Evolutionary conservation across 2,888 invertebrate species (phyloP).

Genomic region (Graphium colonna): DNA sequence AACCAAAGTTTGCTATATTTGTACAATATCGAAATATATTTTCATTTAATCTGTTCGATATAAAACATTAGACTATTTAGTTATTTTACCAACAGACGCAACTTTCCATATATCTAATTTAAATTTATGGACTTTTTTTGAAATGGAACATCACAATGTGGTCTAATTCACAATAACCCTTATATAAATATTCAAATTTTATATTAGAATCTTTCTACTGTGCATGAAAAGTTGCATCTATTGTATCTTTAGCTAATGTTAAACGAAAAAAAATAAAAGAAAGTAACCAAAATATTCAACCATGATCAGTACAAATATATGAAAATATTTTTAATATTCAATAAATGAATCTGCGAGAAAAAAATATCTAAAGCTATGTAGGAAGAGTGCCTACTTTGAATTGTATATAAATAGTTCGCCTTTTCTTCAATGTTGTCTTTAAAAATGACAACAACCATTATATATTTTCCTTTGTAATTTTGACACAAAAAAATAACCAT

Average conservation of each 20-base stretch:
- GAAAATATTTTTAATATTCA: neutral
- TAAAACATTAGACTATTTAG: slow-evolving; percentile 16
- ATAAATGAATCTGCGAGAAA: neutral
- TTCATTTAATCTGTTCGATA: slow-evolving; percentile 1
- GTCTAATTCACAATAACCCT: slow-evolving; percentile 5
- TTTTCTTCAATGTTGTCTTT: too few relatives aligned
- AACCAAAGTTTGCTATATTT: slow-evolving; percentile 6
- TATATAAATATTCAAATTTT: slow-evolving; percentile 1
- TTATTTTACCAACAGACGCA: slow-evolving; percentile 14
- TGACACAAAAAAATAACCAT: too few relatives aligned
- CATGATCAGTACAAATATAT: slow-evolving; percentile 2
- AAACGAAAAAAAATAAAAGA: neutral
- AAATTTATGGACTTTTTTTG: slow-evolving; percentile 18
- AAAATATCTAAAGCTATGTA: neutral
- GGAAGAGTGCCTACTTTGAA: too few relatives aligned
- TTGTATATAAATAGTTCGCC: too few relatives aligned
- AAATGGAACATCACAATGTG: neutral
- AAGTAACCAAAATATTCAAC: slow-evolving; percentile 7
- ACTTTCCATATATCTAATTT: slow-evolving; percentile 15
- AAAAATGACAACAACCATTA: too few relatives aligned
- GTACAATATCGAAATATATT: slow-evolving; percentile 18
- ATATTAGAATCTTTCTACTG: slow-evolving; percentile 8
- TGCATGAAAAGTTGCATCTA: slow-evolving; percentile 22
- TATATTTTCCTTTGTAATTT: too few relatives aligned
- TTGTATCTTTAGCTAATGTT: neutral